Evolutionary conservation across 2,888 invertebrate species (phyloP).

Genomic region (Zelleria hepariella): DNA sequence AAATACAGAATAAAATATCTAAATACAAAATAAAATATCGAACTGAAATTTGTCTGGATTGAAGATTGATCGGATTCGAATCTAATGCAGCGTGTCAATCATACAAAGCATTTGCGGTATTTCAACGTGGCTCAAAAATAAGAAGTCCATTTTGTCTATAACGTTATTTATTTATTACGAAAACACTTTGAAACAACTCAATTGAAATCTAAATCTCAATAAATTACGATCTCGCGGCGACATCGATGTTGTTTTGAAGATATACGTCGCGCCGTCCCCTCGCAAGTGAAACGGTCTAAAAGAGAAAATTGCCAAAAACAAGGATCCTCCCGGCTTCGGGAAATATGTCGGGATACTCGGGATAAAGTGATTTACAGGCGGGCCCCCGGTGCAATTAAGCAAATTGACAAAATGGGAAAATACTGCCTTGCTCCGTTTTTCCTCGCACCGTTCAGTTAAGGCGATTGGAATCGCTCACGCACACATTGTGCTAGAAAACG

Average conservation of each 20-base stretch:
- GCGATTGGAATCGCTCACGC: too few relatives aligned
- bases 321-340: not conserved
- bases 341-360: not conserved
- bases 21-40: too few relatives aligned
- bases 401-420: slow-evolving; percentile 12
- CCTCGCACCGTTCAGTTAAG: not conserved
- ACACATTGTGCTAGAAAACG: too few relatives aligned
- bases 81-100: too few relatives aligned
- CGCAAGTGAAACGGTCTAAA: too few relatives aligned
- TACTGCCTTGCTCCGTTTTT: slow-evolving; percentile 1
- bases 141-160: too few relatives aligned
- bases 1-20: too few relatives aligned
- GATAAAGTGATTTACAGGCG: slow-evolving; percentile 10
- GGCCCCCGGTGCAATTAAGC: slow-evolving; percentile 9
- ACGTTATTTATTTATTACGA: not conserved
- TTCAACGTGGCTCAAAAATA: too few relatives aligned
- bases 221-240: not conserved
- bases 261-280: not conserved
- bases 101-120: too few relatives aligned
- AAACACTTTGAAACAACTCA: not conserved
- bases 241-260: not conserved
- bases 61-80: too few relatives aligned
- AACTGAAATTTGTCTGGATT: too few relatives aligned
- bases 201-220: not conserved
- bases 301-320: slow-evolving; percentile 1